Evolutionary conservation across 1,140 invertebrate species (phyloP).

Genomic region (Polypedilum vanderplanki): DNA sequence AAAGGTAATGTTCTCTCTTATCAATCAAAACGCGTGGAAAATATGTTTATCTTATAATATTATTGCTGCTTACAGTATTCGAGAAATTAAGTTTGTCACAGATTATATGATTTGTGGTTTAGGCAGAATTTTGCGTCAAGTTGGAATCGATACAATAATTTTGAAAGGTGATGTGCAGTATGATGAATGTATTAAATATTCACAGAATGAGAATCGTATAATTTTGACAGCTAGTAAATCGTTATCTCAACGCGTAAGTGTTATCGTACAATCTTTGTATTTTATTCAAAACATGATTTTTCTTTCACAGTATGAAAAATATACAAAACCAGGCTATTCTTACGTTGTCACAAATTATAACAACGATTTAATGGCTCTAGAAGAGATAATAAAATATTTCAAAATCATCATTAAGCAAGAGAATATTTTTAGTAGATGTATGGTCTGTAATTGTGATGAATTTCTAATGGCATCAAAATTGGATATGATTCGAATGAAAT

Average conservation of each 20-base stretch:
- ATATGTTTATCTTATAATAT: background rate
- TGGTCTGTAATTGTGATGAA: constrained; percentile 54
- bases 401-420: constrained; percentile 51
- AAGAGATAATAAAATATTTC: constrained; percentile 55
- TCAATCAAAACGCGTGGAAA: background rate
- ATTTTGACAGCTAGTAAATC: constrained; percentile 49
- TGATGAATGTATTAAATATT: constrained; percentile 47
- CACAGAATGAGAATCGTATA: constrained; percentile 48
- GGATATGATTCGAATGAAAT: constrained; percentile 43
- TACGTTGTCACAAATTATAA: constrained; percentile 46
- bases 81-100: constrained; percentile 47
- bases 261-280: constrained; percentile 29
- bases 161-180: constrained; percentile 46
- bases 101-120: constrained; percentile 51
- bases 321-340: constrained; percentile 47
- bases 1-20: background rate
- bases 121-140: constrained; percentile 53
- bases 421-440: constrained; percentile 61
- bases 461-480: constrained; percentile 47
- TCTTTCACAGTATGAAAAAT: constrained; percentile 45
- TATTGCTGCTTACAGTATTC: constrained; percentile 31
- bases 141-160: constrained; percentile 57
- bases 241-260: constrained; percentile 44
- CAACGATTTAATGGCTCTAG: constrained; percentile 48
- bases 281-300: constrained; percentile 30